Conservation (phyloP, 2,797 vertebrate species). For the Falco peregrinus region DNA sequence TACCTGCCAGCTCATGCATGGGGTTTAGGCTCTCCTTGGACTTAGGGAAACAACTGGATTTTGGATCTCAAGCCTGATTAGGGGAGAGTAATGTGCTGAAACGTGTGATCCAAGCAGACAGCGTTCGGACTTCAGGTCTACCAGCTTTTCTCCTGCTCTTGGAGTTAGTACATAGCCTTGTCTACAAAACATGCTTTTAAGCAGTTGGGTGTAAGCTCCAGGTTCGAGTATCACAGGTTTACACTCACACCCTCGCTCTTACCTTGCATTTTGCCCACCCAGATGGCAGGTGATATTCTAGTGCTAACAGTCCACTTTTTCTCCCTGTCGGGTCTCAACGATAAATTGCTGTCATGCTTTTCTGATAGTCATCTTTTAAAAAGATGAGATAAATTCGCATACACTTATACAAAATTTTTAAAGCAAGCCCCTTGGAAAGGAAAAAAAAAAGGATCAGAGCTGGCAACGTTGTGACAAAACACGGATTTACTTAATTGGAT, state of each 20-base stretch:
- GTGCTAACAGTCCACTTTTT: not conserved
- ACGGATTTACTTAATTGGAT: constrained; percentile 48
- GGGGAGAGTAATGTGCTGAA: not conserved
- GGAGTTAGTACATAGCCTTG: not conserved
- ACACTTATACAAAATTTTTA: not conserved
- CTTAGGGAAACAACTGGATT: not conserved
- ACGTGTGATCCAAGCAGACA: not conserved
- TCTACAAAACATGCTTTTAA: not conserved
- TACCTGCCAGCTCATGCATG: not conserved
- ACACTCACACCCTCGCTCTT: not conserved
- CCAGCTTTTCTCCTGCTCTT: not conserved
- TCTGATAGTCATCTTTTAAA: not conserved
- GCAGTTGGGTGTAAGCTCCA: not conserved
- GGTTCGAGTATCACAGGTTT: not conserved
- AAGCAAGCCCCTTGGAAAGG: not conserved
- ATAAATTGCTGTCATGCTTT: not conserved
- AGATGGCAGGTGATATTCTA: not conserved
- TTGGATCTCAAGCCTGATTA: not conserved
- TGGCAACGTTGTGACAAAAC: not conserved
- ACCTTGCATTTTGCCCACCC: not conserved
- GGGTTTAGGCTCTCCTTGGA: not conserved
- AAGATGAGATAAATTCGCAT: not conserved
- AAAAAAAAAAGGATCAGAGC: not conserved
- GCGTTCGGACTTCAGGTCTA: not conserved
- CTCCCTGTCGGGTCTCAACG: not conserved